These are phyloP conservation scores for Mareca strepera DNA, from an alignment of 2,797 vertebrate species.

Conservation along the genomic window DNA sequence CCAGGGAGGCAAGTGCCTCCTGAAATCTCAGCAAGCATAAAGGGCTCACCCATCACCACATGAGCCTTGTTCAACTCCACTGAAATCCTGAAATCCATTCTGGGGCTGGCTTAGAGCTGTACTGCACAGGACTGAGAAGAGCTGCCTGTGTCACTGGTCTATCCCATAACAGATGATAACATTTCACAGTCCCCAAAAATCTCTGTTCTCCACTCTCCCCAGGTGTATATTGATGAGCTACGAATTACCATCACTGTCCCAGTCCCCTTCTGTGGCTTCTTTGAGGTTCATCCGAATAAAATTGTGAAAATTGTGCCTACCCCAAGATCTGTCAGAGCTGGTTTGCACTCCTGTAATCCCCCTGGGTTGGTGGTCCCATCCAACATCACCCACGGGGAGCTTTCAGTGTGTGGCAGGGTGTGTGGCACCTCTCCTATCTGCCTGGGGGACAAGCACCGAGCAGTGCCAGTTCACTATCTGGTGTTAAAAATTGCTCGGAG, in stretches of 20 bases:
- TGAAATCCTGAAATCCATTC: background rate
- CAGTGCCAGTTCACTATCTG: background rate
- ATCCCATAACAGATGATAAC: background rate
- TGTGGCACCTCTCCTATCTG: background rate
- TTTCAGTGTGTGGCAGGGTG: background rate
- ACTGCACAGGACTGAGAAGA: background rate
- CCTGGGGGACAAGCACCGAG: background rate
- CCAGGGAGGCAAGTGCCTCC: background rate
- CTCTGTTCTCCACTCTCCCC: background rate
- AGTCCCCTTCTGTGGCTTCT: rapidly evolving
- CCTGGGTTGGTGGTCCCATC: background rate
- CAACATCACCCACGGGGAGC: background rate
- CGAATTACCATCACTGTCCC: background rate
- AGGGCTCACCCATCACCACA: background rate
- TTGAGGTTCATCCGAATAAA: background rate
- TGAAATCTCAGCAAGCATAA: background rate
- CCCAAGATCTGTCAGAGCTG: background rate
- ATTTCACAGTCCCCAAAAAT: background rate
- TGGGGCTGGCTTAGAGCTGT: background rate
- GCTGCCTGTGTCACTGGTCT: background rate
- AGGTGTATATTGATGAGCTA: background rate
- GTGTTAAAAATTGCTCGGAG: background rate
- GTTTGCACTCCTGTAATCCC: background rate
- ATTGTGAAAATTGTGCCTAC: rapidly evolving
- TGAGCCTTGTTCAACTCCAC: background rate